Percentiles rank a stretch among this genome's conserved stretches.
Conservation (phyloP, 2,888 invertebrate species). For the Hybos culiciformis region DNA sequence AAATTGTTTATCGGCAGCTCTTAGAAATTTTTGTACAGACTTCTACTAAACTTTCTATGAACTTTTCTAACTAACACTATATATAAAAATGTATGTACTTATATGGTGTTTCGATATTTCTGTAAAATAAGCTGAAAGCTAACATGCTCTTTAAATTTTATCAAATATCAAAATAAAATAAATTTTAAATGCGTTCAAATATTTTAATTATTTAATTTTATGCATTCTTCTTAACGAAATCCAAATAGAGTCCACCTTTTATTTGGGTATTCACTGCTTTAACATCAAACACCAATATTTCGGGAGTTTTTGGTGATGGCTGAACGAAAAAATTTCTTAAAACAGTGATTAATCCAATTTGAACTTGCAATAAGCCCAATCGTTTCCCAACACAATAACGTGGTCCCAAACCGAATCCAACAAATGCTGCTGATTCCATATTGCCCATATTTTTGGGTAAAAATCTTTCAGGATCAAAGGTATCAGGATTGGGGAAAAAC, state of each 20-base stretch:
- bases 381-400: constrained; percentile 26
- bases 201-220: background rate
- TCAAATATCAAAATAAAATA: too few species aligned
- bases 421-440: constrained; percentile 12
- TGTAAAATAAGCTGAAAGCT: too few species aligned
- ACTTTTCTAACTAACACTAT: too few species aligned
- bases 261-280: constrained; percentile 30
- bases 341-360: constrained; percentile 31
- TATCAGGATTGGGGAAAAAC: constrained; percentile 12
- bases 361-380: constrained; percentile 29
- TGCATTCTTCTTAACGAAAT: constrained; percentile 8
- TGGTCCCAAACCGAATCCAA: constrained; percentile 15
- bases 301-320: constrained; percentile 22
- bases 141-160: too few species aligned
- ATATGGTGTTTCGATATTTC: too few species aligned
- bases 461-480: constrained; percentile 17
- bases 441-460: constrained; percentile 13
- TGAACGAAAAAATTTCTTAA: constrained; percentile 29
- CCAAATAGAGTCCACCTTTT: constrained; percentile 28
- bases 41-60: too few species aligned
- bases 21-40: too few species aligned
- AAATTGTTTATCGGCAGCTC: too few species aligned
- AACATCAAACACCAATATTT: constrained; percentile 25
- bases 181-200: too few species aligned
- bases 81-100: too few species aligned